phyloP scores from a whole-genome alignment of 2,888 invertebrate genomes.

The Metacarcinus magister region DNA sequence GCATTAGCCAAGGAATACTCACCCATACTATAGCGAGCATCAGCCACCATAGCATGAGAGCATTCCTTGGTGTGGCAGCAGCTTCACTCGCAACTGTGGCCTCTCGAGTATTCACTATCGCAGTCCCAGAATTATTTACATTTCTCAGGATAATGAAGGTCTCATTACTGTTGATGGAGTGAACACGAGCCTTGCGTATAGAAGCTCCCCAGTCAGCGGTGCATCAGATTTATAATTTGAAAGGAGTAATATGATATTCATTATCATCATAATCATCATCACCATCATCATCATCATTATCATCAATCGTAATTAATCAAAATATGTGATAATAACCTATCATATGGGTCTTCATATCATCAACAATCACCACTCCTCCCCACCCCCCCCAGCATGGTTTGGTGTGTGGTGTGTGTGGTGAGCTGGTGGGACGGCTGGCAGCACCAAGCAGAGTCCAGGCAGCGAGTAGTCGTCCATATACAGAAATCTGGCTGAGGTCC shows the following conservation, averaged over 20 bases:
- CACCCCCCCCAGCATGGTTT: background rate
- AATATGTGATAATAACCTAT: background rate
- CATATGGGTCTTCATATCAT: background rate
- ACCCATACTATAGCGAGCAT: background rate
- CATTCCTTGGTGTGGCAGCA: background rate
- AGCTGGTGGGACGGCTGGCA: background rate
- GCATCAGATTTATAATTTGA: background rate
- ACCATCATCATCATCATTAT: background rate
- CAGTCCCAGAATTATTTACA: background rate
- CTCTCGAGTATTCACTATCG: no score
- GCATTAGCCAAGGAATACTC: background rate
- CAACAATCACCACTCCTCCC: background rate
- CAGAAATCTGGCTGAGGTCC: constrained; percentile 40
- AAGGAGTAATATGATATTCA: background rate
- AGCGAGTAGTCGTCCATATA: background rate
- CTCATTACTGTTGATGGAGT: background rate
- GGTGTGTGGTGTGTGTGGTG: background rate
- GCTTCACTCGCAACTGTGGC: background rate
- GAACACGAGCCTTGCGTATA: background rate
- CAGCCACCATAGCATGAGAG: background rate
- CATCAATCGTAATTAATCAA: background rate
- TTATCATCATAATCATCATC: background rate
- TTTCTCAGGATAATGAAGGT: background rate
- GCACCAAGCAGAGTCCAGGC: background rate
- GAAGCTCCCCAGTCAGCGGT: background rate